Evolutionary conservation across 2,797 vertebrate genomes (phyloP).

Genomic region (Onychomys leucogaster): DNA sequence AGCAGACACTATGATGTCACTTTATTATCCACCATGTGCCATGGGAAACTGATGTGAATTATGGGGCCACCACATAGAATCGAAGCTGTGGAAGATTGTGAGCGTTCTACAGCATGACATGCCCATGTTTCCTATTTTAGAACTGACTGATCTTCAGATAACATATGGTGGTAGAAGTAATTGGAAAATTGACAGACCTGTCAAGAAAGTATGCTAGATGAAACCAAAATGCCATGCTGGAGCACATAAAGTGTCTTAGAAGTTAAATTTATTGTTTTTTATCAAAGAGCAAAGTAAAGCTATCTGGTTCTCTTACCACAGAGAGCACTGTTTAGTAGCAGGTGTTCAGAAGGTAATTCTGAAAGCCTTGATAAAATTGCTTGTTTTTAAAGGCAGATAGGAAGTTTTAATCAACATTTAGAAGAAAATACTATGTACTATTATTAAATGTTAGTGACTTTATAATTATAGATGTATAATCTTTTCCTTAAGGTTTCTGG

Average conservation of each 20-base stretch:
- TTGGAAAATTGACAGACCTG: constrained; percentile 98
- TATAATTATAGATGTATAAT: constrained; percentile 29
- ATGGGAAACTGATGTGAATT: constrained; percentile 83
- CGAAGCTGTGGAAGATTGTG: constrained; percentile 91
- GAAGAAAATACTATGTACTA: constrained; percentile 51
- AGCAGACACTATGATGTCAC: constrained; percentile 85
- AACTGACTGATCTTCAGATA: constrained; percentile 93
- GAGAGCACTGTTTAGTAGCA: constrained; percentile 88
- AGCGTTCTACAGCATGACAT: constrained; percentile 89
- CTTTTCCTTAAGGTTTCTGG: constrained; percentile 27
- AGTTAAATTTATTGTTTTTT: constrained; percentile 92
- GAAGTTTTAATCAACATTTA: constrained; percentile 62
- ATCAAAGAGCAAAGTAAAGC: constrained; percentile 89
- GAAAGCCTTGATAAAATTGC: constrained; percentile 86
- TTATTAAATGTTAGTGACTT: constrained; percentile 68
- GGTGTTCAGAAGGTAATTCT: constrained; percentile 89
- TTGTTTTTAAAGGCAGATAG: constrained; percentile 84
- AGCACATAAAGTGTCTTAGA: constrained; percentile 91
- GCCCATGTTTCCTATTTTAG: constrained; percentile 93
- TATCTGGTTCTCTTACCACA: constrained; percentile 87
- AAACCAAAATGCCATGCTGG: constrained; percentile 89
- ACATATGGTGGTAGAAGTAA: constrained; percentile 95
- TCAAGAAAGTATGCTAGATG: constrained; percentile 95
- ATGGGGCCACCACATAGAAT: constrained; percentile 84
- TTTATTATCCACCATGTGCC: constrained; percentile 83